Base-by-base conservation (phyloP, 2,797 vertebrate species). In the Coluber constrictor region DNA sequence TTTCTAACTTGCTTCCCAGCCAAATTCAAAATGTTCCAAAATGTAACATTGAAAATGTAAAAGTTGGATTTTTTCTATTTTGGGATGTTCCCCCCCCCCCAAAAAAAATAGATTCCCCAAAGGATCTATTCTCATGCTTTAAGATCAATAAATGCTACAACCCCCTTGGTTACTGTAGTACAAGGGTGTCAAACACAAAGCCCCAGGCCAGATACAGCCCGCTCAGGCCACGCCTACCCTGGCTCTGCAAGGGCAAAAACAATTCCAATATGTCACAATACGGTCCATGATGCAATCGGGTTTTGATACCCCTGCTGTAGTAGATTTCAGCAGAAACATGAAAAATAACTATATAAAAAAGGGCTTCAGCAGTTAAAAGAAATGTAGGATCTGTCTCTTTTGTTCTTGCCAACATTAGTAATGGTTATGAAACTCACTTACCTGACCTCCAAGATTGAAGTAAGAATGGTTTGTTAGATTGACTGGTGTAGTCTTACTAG, bases 381-480 rank as follows among this genome's bases (percentile, higher is more conserved):
- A 25, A 87, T 4, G n/a, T 25, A 43, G 79, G 59, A 47, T 89
- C 7, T 43, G 20, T 79, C 4, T n/a, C 15, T 27, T 61, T 60
- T 60, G 51, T 43, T 25, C 66, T 25, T 4, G 27, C 25, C n/a
- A 13, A 56, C 1, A 20, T 43, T 16, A 86, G 4, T n/a, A 37
- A 15, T 86, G 18, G 37, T 32, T 87, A 32, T 47, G 66, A 2
- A 4, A 88, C 60, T 94, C 32, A 55, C 96, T 97, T 96, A 99
- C 99, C 97, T 99, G 98, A 95, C 99, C 99, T 29, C 98, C 98
- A 55, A 99, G 97, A 97, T 99, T 99, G 96, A 99, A 99, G 95
- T 99, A 99, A 0, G 99, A 96, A 2, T 99, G 99, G 96, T 99
- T 99, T 92, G 99, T 99, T 93, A 99, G 97, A 96, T 96, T 99